Evolutionary conservation across 2,888 invertebrate genomes (phyloP).

Genomic region (Hemistola chrysoprasaria): DNA sequence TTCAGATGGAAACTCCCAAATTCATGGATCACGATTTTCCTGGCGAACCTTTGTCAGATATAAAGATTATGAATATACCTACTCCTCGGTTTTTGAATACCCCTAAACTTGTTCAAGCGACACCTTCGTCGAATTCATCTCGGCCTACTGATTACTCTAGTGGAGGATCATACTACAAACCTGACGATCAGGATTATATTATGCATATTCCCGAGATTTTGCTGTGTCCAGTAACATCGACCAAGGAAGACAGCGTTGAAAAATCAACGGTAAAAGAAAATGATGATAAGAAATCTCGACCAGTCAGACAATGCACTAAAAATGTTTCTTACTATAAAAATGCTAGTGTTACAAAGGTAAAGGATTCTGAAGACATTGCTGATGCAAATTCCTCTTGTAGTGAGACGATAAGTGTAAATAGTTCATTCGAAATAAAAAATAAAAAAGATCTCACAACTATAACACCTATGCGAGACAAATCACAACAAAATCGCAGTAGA

Average conservation of each 20-base stretch:
- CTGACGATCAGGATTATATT: constrained; percentile 83
- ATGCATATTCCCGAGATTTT: constrained; percentile 51
- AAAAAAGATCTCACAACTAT: constrained; percentile 27
- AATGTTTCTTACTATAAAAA: constrained; percentile 68
- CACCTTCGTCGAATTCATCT: constrained; percentile 70
- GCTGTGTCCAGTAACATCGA: constrained; percentile 43
- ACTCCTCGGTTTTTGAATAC: constrained; percentile 81
- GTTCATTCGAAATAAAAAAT: constrained; percentile 35
- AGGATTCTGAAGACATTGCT: constrained; percentile 37
- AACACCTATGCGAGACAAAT: constrained; percentile 25
- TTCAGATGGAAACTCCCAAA: constrained; percentile 80
- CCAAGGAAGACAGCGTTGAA: constrained; percentile 34
- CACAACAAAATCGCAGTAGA: constrained; percentile 13
- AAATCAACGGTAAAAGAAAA: constrained; percentile 30
- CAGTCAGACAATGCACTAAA: constrained; percentile 68
- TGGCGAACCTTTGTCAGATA: constrained; percentile 71
- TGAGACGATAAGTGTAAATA: constrained; percentile 42
- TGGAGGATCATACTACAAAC: constrained; percentile 84
- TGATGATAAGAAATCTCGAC: constrained; percentile 46
- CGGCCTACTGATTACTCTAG: constrained; percentile 83
- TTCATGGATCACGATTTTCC: constrained; percentile 72
- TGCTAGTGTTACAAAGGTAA: constrained; percentile 35
- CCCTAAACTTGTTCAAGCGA: constrained; percentile 55
- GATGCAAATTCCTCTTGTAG: constrained; percentile 45
- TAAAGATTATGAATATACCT: constrained; percentile 81